Evolutionary conservation across 2,797 vertebrate species (phyloP), one percentile per base, ranked within the genome.

Genomic region (Agapornis canus): DNA sequence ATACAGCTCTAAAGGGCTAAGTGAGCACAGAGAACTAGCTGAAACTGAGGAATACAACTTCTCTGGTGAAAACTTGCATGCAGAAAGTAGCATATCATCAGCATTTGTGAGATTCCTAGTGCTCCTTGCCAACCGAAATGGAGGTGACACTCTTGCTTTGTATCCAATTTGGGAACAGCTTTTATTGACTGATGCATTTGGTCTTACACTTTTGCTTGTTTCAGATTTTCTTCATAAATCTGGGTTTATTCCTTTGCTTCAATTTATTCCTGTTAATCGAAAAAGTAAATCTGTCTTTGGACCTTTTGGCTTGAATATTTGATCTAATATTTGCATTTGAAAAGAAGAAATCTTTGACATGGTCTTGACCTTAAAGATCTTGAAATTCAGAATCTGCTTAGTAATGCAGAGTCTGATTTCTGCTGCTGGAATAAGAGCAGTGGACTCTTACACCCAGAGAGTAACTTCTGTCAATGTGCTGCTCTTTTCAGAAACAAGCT

Each of bases 301-400:
- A 86, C 22, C 32, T 63, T 94, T 95, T 89, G 57, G 47, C 64
- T 97, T 92, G 69, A 96, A 92, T 95, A 73, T 96, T 95, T 91
- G 48, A 86, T 93, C 84, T 89, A 85, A 78, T 96, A 96, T 96
- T 97, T 96, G 80, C 93, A 91, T 96, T 96, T 96, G 47, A 93
- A 75, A 88, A 66, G 66, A 79, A 73, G 49, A 93, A 92, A 83
- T 82, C 82, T 97, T 94, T 93, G 90, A 81, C 94, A 88, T 35
- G 43, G 81, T 95, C 95, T 94, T 97, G 94, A 97, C 95, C 95
- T 97, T 95, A 96, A 96, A 83, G 80, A 96, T 95, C 97, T 95
- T 95, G 90, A 95, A 97, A 93, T 94, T 97, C 69, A 75, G 16
- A 85, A 95, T 95, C 90, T 97, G 72, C 92, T 90, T 95, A 61